Base-by-base conservation (phyloP, 2,888 invertebrate species). In the Carabus problematicus region DNA sequence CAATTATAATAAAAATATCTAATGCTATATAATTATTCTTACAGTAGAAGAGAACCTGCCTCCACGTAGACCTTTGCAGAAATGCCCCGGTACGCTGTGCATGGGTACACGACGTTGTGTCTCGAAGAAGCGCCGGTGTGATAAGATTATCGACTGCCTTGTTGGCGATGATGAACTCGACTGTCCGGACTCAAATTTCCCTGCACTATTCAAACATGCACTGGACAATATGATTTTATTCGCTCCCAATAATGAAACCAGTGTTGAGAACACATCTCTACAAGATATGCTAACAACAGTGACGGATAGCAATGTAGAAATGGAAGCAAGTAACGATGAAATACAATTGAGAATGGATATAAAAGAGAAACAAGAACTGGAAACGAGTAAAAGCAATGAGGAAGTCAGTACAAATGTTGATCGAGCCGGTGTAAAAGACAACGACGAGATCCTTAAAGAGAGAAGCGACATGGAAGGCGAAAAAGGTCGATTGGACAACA, bases 91-190 rank as follows among this genome's bases (percentile, higher is more conserved):
- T 0, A 90, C 89, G 75, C 84, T 84, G 70, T 94, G 94, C 76
- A 82, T 85, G 71, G 88, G 89, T 49, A 84, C 88, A 42, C 75
- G 75, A 4, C 88, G 86, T 77, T 95, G 94, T 78, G 82, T 94
- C 16, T 84, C 91, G 0, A 83, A 82, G 40, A 85, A 84, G 72
- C 82, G 86, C 72, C 86, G 86, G 62, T 95, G 94, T 80, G 89
- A 95, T 77, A 87, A 86, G 75, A 82, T 86, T 47, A 87, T 92
- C 0, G 91, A 94, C 77, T 95, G 94, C 75, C 81, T 94, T 29
- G 84, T 88, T 47, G 93, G 89, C 16, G 94, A 94, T 81, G 95
- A 95, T 81, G 95, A 95, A 84, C 79, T 86, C 0, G 85, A 88
- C 61, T 94, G 94, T 76, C 79, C 79, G 62, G 56, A 62, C 60